Conservation (phyloP, 2,888 invertebrate species). For the Spodoptera picta region DNA sequence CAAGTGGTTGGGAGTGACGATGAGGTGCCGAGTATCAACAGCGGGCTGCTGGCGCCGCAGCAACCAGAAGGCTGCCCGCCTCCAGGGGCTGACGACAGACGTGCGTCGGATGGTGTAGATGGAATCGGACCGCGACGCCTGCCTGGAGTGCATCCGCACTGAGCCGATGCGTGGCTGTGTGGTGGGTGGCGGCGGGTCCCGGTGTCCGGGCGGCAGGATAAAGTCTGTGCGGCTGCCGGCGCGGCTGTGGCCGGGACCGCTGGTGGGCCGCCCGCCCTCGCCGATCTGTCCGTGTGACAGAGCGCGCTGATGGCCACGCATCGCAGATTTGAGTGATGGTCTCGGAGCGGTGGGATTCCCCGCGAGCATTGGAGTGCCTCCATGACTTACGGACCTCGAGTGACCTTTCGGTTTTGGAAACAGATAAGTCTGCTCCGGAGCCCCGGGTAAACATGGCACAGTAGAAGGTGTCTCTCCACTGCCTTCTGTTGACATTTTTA, state of each 20-base stretch:
- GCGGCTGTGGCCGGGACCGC: slow-evolving; percentile 92
- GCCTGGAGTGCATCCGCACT: slow-evolving; percentile 92
- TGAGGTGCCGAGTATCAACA: slow-evolving; percentile 91
- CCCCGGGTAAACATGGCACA: slow-evolving; percentile 85
- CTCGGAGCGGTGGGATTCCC: slow-evolving; percentile 86
- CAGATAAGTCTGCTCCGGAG: slow-evolving; percentile 86
- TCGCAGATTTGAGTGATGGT: slow-evolving; percentile 92
- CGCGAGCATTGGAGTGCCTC: slow-evolving; percentile 89
- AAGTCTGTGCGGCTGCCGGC: slow-evolving; percentile 96
- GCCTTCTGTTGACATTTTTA: slow-evolving; percentile 91
- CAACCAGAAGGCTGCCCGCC: slow-evolving; percentile 89
- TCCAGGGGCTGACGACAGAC: slow-evolving; percentile 92
- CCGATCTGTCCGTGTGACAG: slow-evolving; percentile 96
- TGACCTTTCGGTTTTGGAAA: slow-evolving; percentile 90
- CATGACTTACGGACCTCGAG: slow-evolving; percentile 95
- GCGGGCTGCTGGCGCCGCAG: slow-evolving; percentile 90
- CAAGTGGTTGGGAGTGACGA: slow-evolving; percentile 95
- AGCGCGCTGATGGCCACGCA: slow-evolving; percentile 94
- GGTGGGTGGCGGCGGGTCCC: slow-evolving; percentile 88
- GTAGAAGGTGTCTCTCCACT: slow-evolving; percentile 89
- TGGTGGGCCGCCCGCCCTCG: slow-evolving; percentile 83
- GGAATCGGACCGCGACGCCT: slow-evolving; percentile 96
- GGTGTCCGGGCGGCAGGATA: slow-evolving; percentile 95
- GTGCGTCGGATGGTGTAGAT: slow-evolving; percentile 95
- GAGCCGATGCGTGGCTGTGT: slow-evolving; percentile 84